Percentiles rank a stretch among this genome's conserved stretches.
Conservation (phyloP, 2,113 vertebrate genomes). For the Heptranchias perlo region DNA sequence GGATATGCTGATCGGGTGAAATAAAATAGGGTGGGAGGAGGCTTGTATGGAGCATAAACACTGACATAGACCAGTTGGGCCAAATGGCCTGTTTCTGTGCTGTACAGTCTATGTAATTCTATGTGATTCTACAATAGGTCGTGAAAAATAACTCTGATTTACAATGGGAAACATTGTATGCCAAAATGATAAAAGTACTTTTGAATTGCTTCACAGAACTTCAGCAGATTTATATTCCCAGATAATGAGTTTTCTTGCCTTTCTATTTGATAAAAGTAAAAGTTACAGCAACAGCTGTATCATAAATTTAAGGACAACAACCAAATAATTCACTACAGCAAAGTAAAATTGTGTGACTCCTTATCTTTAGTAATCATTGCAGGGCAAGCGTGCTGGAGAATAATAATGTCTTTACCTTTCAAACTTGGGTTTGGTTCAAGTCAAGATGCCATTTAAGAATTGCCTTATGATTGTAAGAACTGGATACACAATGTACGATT, state of each 20-base stretch:
- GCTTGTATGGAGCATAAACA: too few relatives aligned
- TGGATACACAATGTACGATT: neutral
- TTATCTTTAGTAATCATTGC: neutral
- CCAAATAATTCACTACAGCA: neutral
- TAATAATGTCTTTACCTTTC: neutral
- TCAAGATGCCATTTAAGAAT: neutral
- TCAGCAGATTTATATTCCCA: neutral
- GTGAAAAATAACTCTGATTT: neutral
- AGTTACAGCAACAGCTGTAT: neutral
- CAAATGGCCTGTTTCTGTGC: too few relatives aligned
- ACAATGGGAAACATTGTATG: neutral
- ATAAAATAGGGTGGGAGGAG: too few relatives aligned
- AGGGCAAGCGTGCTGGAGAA: neutral
- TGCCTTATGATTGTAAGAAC: neutral
- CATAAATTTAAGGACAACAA: neutral
- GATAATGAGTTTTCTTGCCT: neutral
- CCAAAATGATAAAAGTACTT: neutral
- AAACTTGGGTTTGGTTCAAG: neutral
- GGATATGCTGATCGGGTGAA: too few relatives aligned
- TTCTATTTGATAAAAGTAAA: neutral
- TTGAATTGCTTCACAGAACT: neutral
- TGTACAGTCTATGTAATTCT: too few relatives aligned
- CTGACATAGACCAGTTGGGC: too few relatives aligned
- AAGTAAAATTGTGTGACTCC: neutral
- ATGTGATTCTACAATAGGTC: neutral